A percentile compares a stretch with the other conserved stretches of the same genome.
Conservation (phyloP, 2,888 invertebrate species). For the Agelastica alni region DNA sequence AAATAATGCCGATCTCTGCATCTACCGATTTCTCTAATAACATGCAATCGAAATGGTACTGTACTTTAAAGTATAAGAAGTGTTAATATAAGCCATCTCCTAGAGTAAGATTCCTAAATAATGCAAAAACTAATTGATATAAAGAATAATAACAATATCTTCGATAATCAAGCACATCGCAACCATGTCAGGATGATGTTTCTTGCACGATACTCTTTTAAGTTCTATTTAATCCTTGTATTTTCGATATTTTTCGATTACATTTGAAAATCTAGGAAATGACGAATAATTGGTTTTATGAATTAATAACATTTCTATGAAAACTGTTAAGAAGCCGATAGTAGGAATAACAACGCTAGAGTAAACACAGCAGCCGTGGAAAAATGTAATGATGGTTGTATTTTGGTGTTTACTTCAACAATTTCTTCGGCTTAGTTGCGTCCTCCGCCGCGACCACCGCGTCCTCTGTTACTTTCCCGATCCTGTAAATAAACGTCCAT, state of each 20-base stretch:
- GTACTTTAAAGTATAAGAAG: constrained; percentile 35
- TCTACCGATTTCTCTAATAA: constrained; percentile 24
- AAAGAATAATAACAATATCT: no score
- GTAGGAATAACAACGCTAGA: constrained; percentile 50
- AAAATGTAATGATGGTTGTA: constrained; percentile 40
- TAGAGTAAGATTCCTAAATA: background rate
- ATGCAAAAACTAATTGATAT: no score
- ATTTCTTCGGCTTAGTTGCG: constrained; percentile 44
- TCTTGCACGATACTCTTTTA: no score
- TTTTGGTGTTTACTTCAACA: constrained; percentile 29
- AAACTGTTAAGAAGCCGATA: constrained; percentile 50
- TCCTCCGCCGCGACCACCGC: constrained; percentile 50
- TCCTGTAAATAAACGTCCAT: constrained; percentile 46
- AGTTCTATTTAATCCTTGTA: no score
- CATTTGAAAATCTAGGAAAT: background rate
- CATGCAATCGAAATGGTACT: constrained; percentile 40
- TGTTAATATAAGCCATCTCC: constrained; percentile 25
- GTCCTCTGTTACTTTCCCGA: constrained; percentile 49
- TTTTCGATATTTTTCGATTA: no score
- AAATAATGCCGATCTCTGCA: constrained; percentile 25
- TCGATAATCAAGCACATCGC: no score
- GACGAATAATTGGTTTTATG: background rate
- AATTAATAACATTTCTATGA: constrained; percentile 42
- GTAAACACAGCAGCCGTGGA: constrained; percentile 51
- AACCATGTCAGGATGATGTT: no score